A percentile compares a stretch with the other conserved stretches of the same genome.
Evolutionary conservation across 2,113 vertebrate genomes (phyloP).

Genomic region (Dunckerocampus dactyliophorus): DNA sequence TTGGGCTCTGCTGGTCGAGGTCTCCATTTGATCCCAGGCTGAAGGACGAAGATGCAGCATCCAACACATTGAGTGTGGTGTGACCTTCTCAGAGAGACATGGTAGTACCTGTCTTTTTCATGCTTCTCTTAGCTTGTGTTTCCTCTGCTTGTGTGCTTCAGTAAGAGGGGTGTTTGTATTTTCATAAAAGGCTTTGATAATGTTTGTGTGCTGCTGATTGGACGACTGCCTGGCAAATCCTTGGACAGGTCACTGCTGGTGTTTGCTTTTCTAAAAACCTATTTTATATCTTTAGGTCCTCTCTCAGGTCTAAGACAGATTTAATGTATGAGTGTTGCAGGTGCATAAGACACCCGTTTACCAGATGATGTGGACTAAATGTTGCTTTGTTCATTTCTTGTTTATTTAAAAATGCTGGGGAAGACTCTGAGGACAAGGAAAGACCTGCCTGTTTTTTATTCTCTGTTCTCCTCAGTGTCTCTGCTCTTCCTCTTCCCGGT

Average conservation of each 20-base stretch:
- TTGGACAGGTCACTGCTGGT: background rate
- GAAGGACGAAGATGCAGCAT: conserved; percentile 77
- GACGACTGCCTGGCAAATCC: background rate
- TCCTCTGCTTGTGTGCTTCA: conserved; percentile 10
- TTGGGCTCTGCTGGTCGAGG: conserved; percentile 78
- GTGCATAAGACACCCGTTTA: no score
- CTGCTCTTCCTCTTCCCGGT: conserved; percentile 65
- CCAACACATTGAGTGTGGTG: conserved; percentile 67
- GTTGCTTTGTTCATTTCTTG: background rate
- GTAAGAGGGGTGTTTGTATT: background rate
- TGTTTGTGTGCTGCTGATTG: background rate
- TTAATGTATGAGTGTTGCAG: no score
- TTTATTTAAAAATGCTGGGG: conserved; percentile 37
- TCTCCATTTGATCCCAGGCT: conserved; percentile 77
- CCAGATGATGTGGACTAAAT: no score
- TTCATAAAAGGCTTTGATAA: background rate
- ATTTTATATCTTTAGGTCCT: no score
- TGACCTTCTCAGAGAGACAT: conserved; percentile 67
- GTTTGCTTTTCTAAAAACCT: background rate
- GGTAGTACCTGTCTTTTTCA: conserved; percentile 67
- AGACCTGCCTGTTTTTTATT: conserved; percentile 24
- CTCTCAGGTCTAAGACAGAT: no score
- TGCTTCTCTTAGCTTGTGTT: conserved; percentile 51
- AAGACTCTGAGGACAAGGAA: background rate
- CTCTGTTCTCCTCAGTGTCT: conserved; percentile 56